A percentile compares a stretch with the other conserved stretches of the same genome.
Evolutionary conservation across 2,113 vertebrate species (phyloP).

Genomic region (Colistium nudipinnis): DNA sequence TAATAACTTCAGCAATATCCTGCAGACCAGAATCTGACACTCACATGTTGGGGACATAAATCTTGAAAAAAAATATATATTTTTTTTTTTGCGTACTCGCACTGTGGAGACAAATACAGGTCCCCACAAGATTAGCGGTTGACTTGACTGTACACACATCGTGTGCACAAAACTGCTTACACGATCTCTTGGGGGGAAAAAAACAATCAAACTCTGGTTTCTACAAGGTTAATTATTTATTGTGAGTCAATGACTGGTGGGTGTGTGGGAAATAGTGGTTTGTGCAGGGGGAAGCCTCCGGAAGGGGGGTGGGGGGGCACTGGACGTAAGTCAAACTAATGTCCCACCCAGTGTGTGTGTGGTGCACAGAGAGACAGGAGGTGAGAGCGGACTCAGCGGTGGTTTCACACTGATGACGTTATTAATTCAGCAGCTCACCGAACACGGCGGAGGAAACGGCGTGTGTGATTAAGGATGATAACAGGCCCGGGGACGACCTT

Average conservation of each 20-base stretch:
- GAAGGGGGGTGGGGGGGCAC: too few relatives aligned
- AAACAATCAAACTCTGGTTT: background rate
- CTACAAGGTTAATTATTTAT: background rate
- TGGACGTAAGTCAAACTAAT: background rate
- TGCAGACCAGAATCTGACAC: too few relatives aligned
- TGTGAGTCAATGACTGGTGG: background rate
- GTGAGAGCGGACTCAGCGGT: constrained; percentile 37
- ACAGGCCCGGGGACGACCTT: constrained; percentile 37
- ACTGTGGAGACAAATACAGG: background rate
- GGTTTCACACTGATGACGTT: constrained; percentile 57
- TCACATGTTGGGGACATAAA: background rate
- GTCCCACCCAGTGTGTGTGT: background rate
- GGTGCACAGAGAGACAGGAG: constrained; percentile 15
- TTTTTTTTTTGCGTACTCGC: too few relatives aligned
- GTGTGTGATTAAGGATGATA: constrained; percentile 52
- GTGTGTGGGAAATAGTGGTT: background rate
- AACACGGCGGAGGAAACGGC: constrained; percentile 50
- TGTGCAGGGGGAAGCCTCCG: background rate
- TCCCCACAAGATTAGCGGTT: background rate
- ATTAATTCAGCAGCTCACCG: constrained; percentile 65
- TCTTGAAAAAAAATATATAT: background rate
- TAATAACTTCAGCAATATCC: too few relatives aligned
- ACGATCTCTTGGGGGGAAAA: background rate
- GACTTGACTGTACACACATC: background rate
- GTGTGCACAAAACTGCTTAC: background rate